These are phyloP conservation scores for Bombus turneri DNA, from an alignment of 1,140 invertebrate genomes.

Conservation along the genomic window DNA sequence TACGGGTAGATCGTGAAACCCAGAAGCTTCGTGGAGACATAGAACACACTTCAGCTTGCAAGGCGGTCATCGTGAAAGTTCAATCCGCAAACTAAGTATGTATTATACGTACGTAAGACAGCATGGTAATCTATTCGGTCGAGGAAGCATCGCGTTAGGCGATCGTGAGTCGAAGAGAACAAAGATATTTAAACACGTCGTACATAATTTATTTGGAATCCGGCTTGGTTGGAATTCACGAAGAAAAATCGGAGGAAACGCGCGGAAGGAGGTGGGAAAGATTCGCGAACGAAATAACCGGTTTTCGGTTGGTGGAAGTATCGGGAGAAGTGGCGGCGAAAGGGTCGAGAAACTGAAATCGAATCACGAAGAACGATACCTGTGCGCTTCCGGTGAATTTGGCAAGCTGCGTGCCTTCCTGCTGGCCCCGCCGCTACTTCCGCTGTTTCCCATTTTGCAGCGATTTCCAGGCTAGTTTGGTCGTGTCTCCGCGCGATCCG, in stretches of 20 bases:
- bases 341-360: not conserved
- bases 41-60: not conserved
- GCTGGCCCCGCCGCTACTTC: slow-evolving; percentile 70
- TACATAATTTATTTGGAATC: not conserved
- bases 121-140: not conserved
- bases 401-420: slow-evolving; percentile 86
- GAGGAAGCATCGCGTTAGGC: not conserved
- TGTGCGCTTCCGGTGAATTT: slow-evolving; percentile 86
- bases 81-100: not conserved
- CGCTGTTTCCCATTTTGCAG: slow-evolving; percentile 84
- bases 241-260: not conserved
- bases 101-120: too few relatives aligned
- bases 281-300: slow-evolving; percentile 13
- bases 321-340: not conserved
- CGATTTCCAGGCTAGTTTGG: not conserved
- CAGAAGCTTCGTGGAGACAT: not conserved
- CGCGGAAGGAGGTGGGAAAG: not conserved
- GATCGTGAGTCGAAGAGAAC: not conserved
- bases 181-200: not conserved
- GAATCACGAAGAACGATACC: slow-evolving; percentile 73
- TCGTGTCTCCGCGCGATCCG: not conserved
- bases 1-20: slow-evolving; percentile 2
- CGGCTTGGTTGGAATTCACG: not conserved
- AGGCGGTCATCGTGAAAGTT: slow-evolving; percentile 36
- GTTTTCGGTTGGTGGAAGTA: not conserved